phyloP scores from a whole-genome alignment of 2,797 vertebrate genomes.

The Tangara arthus region DNA sequence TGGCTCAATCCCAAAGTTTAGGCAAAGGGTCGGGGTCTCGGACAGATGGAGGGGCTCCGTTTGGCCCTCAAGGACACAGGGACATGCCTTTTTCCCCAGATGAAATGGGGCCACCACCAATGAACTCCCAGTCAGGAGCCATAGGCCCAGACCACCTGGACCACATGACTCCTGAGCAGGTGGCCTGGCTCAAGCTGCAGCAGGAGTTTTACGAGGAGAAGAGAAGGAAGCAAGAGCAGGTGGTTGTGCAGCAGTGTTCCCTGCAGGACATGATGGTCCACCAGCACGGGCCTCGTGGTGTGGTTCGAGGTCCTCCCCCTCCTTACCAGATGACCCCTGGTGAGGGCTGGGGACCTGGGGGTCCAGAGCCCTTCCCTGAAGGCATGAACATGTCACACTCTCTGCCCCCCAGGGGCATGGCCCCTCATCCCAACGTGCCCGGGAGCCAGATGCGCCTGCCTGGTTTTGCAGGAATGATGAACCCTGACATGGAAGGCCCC shows the following conservation, averaged over 20 bases:
- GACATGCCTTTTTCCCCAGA: constrained; percentile 96
- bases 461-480: constrained; percentile 95
- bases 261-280: constrained; percentile 98
- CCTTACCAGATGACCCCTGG: constrained; percentile 95
- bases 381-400: constrained; percentile 84
- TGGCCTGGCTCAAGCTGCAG: constrained; percentile 97
- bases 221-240: constrained; percentile 94
- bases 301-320: constrained; percentile 93
- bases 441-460: constrained; percentile 90
- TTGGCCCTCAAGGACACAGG: constrained; percentile 91
- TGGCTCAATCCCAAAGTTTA: constrained; percentile 96
- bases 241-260: constrained; percentile 89
- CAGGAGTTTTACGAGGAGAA: constrained; percentile 99
- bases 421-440: constrained; percentile 82
- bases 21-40: constrained; percentile 91
- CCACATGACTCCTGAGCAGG: constrained; percentile 98
- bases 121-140: constrained; percentile 82
- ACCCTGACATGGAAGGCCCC: constrained; percentile 92
- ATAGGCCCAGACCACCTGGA: constrained; percentile 87
- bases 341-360: constrained; percentile 91
- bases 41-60: constrained; percentile 89
- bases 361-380: constrained; percentile 90
- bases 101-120: constrained; percentile 90
- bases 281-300: constrained; percentile 90
- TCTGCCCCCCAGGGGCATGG: constrained; percentile 91